A percentile compares a stretch with the other conserved stretches of the same genome.
These are phyloP conservation scores for Quiscalus mexicanus DNA, from an alignment of 2,113 vertebrate species.

Conservation along the genomic window DNA sequence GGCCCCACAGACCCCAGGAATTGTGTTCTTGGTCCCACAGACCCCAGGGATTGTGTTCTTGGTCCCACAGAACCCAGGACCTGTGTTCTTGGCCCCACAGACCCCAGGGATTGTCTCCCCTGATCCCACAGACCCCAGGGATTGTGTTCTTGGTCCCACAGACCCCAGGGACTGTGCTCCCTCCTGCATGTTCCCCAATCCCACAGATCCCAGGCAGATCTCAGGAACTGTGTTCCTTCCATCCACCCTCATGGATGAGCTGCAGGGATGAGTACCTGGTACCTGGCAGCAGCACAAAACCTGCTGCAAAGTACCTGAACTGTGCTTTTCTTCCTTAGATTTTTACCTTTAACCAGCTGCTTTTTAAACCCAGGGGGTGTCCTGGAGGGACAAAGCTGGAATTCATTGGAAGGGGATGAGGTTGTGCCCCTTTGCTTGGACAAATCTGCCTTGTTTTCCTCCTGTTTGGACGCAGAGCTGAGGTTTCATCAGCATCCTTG, in stretches of 20 bases:
- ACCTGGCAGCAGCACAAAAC: neutral
- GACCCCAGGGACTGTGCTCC: neutral
- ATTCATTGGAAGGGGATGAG: neutral
- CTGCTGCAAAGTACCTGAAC: neutral
- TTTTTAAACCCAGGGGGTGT: neutral
- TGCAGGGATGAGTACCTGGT: neutral
- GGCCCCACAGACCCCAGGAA: neutral
- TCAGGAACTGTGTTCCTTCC: neutral
- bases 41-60: no score
- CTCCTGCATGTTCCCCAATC: fast-evolving
- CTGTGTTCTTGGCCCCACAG: neutral
- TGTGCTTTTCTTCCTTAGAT: neutral
- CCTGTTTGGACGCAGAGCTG: neutral
- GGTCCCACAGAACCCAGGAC: neutral
- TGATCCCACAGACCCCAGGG: no score
- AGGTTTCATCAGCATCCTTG: neutral
- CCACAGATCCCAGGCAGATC: neutral
- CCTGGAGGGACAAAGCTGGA: neutral
- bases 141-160: neutral
- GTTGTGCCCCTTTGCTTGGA: neutral
- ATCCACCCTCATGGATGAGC: fast-evolving
- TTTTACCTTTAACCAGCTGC: neutral
- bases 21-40: neutral
- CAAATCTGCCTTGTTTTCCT: neutral
- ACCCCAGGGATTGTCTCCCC: neutral